Percentiles rank a stretch among this genome's conserved stretches.
Evolutionary conservation across 2,797 vertebrate genomes (phyloP).

Genomic region (Protosalanx chinensis): DNA sequence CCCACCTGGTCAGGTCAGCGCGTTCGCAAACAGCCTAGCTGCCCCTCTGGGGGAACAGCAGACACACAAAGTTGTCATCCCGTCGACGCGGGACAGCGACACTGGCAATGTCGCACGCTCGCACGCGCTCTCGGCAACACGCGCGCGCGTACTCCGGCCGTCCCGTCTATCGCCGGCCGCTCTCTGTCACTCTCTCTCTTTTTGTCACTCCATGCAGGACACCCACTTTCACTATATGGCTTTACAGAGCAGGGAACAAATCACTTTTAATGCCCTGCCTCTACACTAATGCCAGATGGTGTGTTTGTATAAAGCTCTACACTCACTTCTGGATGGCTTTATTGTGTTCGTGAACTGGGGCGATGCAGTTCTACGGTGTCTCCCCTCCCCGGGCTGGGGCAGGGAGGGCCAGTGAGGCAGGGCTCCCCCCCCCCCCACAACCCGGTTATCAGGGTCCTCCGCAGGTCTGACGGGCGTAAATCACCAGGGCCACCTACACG

Average conservation of each 20-base stretch:
- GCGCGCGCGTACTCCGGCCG: too few relatives aligned
- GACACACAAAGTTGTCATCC: not conserved
- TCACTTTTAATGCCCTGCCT: conserved; percentile 23
- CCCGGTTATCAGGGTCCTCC: conserved; percentile 34
- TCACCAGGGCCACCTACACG: conserved; percentile 37
- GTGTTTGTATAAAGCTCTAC: conserved; percentile 21
- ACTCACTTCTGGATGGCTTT: conserved; percentile 19
- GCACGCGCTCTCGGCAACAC: not conserved
- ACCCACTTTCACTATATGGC: too few relatives aligned
- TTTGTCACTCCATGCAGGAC: not conserved
- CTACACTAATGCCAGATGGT: conserved; percentile 15
- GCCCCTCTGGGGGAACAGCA: not conserved
- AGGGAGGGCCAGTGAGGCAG: conserved; percentile 10
- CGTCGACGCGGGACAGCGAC: not conserved
- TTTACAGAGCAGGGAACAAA: conserved; percentile 22
- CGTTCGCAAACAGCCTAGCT: too few relatives aligned
- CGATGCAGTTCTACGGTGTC: conserved; percentile 25
- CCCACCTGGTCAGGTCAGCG: too few relatives aligned
- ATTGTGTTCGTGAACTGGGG: conserved; percentile 26
- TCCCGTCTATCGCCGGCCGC: too few relatives aligned
- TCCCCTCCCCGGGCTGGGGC: conserved; percentile 12
- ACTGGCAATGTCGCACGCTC: not conserved
- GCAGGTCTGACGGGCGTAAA: conserved; percentile 7
- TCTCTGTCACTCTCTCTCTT: not conserved
- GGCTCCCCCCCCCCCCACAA: conserved; percentile 34